Conservation (phyloP, 2,888 invertebrate species). For the Pherbina coryleti region DNA sequence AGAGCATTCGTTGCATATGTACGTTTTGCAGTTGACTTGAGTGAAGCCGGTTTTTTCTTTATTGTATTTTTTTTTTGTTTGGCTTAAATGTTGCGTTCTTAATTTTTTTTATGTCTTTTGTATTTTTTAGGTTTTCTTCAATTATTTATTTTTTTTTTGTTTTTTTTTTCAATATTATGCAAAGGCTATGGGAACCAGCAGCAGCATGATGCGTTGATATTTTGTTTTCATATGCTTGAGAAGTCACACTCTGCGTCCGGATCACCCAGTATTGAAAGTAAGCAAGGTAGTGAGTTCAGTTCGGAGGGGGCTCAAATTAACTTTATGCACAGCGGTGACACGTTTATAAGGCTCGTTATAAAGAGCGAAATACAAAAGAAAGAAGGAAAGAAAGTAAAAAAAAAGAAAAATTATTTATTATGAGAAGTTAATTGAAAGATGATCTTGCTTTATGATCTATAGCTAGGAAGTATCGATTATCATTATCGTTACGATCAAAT, state of each 20-base stretch:
- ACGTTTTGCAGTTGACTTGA: conserved; percentile 10
- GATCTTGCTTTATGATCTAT: conserved; percentile 29
- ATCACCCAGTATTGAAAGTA: background rate
- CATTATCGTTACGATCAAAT: conserved; percentile 18
- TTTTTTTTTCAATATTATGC: conserved; percentile 26
- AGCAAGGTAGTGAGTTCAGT: background rate
- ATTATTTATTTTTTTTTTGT: conserved; percentile 19
- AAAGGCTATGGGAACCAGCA: conserved; percentile 34
- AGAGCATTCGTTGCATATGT: conserved; percentile 1
- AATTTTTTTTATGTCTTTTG: conserved; percentile 10
- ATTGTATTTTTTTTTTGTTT: conserved; percentile 1
- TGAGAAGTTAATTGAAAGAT: conserved; percentile 31
- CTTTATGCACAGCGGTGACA: conserved; percentile 11
- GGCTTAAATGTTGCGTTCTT: conserved; percentile 12
- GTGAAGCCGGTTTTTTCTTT: conserved; percentile 23
- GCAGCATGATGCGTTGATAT: conserved; percentile 26
- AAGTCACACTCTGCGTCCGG: background rate
- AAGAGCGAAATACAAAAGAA: background rate
- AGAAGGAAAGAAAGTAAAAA: background rate
- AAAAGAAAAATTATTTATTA: conserved; percentile 1
- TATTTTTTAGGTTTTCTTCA: conserved; percentile 23
- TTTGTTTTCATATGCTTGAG: conserved; percentile 9
- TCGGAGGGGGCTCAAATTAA: conserved; percentile 28
- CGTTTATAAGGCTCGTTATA: background rate
- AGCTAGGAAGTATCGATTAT: conserved; percentile 36